Evolutionary conservation across 2,888 invertebrate genomes (phyloP), one percentile per base, ranked within the genome.

Genomic region (Sphaerophoria rueppellii): DNA sequence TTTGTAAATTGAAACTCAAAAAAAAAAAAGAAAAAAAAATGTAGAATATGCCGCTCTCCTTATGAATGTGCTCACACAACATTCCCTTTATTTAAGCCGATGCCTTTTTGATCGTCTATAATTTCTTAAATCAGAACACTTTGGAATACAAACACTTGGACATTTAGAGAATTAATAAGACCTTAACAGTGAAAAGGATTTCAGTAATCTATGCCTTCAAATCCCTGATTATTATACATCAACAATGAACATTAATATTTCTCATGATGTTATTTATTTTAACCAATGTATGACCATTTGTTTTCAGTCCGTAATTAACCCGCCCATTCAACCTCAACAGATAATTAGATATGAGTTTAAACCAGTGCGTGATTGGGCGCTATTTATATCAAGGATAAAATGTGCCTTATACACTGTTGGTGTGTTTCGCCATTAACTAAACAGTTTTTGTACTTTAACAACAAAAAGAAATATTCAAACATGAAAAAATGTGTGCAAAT

Each of bases 301-400:
- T 37, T 24, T 24, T 2, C 24, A 24, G 24, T 16, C 46, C 67
- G 55, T 65, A 72, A 67, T 35, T 67, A 50, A 34, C 32, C 37
- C 50, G 9, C 71, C 50, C 40, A 16, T 12, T 61, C 72, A 67
- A 48, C 65, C 48, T 43, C 43, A 73, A 71, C 48, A 72, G 83
- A 72, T 80, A 77, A 81, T 81, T 77, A 81, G 37, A 69, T 81
- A 63, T 34, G 69, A 61, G 43, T 61, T 67, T 60, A 75, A 71
- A 60, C 46, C 34, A 35, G 54, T 77, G 85, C 85, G 85, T 85
- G 85, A 76, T 85, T 81, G 69, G 73, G 72, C 37, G 48, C 76
- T 55, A 85, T 85, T 81, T 54, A 57, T 72, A 11, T 11, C 77
- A 55, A 81, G 77, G 85, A 55, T 77, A 76, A 76, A 9, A 9